A percentile compares a stretch with the other conserved stretches of the same genome.
These are phyloP conservation scores for Hydrotaea diabolus DNA, from an alignment of 2,888 invertebrate species.

Conservation along the genomic window DNA sequence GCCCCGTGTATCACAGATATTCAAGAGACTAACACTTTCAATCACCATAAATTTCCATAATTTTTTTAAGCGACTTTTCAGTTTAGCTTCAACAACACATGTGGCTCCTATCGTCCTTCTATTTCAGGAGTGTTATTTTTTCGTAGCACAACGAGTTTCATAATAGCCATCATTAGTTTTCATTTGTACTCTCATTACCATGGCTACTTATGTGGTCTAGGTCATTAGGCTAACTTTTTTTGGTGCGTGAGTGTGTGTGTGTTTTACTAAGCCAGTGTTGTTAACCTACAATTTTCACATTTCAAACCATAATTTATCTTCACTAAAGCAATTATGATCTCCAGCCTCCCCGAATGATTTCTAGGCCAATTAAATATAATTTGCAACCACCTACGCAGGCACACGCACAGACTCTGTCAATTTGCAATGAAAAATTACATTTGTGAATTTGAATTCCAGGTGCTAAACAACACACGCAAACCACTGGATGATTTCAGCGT, in stretches of 20 bases:
- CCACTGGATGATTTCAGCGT: neutral
- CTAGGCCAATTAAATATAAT: neutral
- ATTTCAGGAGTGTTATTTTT: too few species aligned
- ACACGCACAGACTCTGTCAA: neutral
- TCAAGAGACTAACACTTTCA: too few species aligned
- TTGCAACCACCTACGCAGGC: neutral
- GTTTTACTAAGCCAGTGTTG: neutral
- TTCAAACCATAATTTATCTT: neutral
- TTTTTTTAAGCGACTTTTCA: too few species aligned
- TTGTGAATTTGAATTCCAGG: neutral
- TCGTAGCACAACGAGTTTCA: too few species aligned
- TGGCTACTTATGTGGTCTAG: too few species aligned
- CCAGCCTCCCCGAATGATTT: neutral
- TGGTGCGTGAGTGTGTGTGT: neutral
- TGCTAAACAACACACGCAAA: neutral
- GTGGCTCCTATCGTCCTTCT: too few species aligned
- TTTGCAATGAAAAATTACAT: neutral
- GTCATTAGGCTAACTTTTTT: too few species aligned
- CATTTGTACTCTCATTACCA: too few species aligned
- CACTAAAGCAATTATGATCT: neutral
- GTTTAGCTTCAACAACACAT: too few species aligned
- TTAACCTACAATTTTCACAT: neutral
- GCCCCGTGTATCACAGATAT: too few species aligned
- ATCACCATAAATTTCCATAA: too few species aligned
- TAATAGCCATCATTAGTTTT: too few species aligned